phyloP scores from a whole-genome alignment of 2,113 vertebrate species.

The Spea multiplicata region DNA sequence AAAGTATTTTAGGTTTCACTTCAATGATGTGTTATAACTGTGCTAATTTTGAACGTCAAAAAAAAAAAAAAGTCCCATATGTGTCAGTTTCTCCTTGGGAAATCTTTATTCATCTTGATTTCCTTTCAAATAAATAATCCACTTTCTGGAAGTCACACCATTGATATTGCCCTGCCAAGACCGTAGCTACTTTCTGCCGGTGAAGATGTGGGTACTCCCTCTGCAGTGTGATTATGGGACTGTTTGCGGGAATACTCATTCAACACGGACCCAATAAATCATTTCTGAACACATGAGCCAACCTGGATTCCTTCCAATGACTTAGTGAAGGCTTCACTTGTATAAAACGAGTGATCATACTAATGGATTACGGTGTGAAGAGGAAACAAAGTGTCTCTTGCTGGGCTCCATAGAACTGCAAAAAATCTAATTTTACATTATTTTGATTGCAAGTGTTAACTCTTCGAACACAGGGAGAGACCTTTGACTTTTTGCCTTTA shows the following conservation, averaged over 20 bases:
- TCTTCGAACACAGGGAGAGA: too few relatives aligned
- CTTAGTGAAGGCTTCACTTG: slow-evolving; percentile 35
- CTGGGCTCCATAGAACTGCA: neutral
- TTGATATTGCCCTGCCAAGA: slow-evolving; percentile 23
- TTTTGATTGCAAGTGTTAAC: too few relatives aligned
- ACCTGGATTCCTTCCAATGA: slow-evolving; percentile 31
- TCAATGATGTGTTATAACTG: neutral
- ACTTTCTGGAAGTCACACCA: slow-evolving; percentile 39
- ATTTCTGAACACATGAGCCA: slow-evolving; percentile 28
- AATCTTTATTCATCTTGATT: slow-evolving; percentile 22
- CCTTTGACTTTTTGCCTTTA: too few relatives aligned
- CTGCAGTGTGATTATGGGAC: slow-evolving; percentile 30
- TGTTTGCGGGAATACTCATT: slow-evolving; percentile 34
- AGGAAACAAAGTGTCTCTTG: slow-evolving; percentile 15
- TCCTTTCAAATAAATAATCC: slow-evolving; percentile 8
- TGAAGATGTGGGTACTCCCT: slow-evolving; percentile 15
- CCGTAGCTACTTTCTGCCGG: slow-evolving; percentile 6
- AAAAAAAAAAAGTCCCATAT: slow-evolving; percentile 1
- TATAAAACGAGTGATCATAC: slow-evolving; percentile 28
- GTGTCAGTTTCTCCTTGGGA: slow-evolving; percentile 18
- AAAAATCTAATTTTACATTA: too few relatives aligned
- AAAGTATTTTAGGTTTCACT: neutral
- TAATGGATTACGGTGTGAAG: slow-evolving; percentile 35
- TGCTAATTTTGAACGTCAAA: slow-evolving; percentile 11
- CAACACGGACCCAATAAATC: slow-evolving; percentile 36